Conservation (phyloP, 1,140 invertebrate genomes). For the Anoplolepis gracilipes region DNA sequence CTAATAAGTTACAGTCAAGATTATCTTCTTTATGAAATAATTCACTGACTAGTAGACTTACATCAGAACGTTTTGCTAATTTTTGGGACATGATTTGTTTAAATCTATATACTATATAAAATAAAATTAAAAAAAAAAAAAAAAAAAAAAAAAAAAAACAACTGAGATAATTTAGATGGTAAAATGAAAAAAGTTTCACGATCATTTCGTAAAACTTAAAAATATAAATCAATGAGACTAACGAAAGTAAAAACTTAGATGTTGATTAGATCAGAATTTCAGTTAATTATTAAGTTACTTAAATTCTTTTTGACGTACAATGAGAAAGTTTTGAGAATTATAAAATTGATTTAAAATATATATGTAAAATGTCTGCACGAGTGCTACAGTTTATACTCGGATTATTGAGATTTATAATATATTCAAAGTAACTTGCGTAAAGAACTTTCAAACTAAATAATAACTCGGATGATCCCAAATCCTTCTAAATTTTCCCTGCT, state of each 20-base stretch:
- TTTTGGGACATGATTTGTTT: not conserved
- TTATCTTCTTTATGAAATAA: not conserved
- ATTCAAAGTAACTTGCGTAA: not conserved
- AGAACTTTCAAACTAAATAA: not conserved
- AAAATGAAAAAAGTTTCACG: not conserved
- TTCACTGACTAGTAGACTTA: not conserved
- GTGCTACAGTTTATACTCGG: not conserved
- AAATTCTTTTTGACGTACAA: not conserved
- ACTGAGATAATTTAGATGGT: not conserved
- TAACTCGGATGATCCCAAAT: not conserved
- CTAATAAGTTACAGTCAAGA: not conserved
- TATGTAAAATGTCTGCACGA: too few species aligned
- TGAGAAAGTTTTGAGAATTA: not conserved
- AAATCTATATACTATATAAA: not conserved
- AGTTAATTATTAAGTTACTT: not conserved
- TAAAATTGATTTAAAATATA: not conserved
- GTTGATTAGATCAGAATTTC: not conserved
- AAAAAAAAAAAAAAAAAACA: too few species aligned
- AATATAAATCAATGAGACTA: not conserved
- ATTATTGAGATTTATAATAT: not conserved
- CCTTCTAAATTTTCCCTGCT: not conserved
- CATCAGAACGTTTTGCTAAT: not conserved
- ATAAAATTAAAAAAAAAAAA: conserved; percentile 5
- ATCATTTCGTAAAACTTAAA: not conserved
- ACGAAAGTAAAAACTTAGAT: not conserved